Conservation (phyloP, 2,888 invertebrate species). For the Drosophila kokeensis region DNA sequence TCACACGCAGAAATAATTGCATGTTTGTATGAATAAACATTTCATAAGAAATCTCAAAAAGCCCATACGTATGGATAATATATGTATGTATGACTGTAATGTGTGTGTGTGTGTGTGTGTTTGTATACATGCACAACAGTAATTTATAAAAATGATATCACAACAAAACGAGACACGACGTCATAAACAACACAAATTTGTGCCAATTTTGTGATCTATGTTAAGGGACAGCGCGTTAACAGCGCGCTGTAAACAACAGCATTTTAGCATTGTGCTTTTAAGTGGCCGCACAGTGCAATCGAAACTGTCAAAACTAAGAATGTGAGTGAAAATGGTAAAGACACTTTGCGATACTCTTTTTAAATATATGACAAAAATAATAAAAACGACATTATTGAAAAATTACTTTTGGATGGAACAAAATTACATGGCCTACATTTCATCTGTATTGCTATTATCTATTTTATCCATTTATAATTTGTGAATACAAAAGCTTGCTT, state of each 20-base stretch:
- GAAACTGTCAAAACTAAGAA: slow-evolving; percentile 8
- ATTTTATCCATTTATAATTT: not conserved
- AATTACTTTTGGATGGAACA: not conserved
- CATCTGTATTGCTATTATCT: not conserved
- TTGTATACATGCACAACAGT: slow-evolving; percentile 17
- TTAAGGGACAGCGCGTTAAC: slow-evolving; percentile 8
- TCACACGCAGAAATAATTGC: not conserved
- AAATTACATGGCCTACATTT: not conserved
- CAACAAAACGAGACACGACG: slow-evolving; percentile 24
- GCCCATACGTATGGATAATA: not conserved
- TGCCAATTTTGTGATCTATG: slow-evolving; percentile 2
- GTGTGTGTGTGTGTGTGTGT: slow-evolving; percentile 3
- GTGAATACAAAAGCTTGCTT: not conserved
- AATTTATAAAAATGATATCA: slow-evolving; percentile 61
- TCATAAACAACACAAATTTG: slow-evolving; percentile 25
- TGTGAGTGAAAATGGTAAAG: not conserved
- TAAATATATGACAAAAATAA: not conserved
- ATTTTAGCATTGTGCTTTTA: not conserved
- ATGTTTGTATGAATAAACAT: no score
- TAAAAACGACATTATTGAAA: not conserved
- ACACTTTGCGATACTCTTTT: not conserved
- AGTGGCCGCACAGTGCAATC: not conserved
- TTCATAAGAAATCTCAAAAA: not conserved
- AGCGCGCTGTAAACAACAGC: slow-evolving; percentile 5
- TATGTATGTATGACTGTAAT: not conserved